A percentile compares a stretch with the other conserved stretches of the same genome.
These are phyloP conservation scores for Lepidochrysops patricia DNA, from an alignment of 2,888 invertebrate genomes.

Conservation along the genomic window DNA sequence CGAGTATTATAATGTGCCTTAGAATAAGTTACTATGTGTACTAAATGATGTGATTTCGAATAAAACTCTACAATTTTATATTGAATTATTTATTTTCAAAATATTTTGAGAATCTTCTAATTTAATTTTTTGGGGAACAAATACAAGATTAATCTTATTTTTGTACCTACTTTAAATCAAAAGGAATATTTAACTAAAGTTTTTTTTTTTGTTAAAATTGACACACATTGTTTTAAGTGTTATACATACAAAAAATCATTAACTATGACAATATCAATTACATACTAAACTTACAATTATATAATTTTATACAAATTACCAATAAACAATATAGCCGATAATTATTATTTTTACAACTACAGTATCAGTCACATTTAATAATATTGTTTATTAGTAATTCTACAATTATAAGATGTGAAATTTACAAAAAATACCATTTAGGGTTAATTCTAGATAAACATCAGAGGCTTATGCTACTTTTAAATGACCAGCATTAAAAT, in stretches of 20 bases:
- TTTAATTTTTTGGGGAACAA: background rate
- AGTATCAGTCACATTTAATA: constrained; percentile 24
- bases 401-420: constrained; percentile 11
- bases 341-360: constrained; percentile 33
- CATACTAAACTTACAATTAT: background rate
- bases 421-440: constrained; percentile 5
- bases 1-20: constrained; percentile 20
- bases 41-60: background rate
- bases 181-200: background rate
- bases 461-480: constrained; percentile 17
- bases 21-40: constrained; percentile 17
- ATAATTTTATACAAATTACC: constrained; percentile 32
- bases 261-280: background rate
- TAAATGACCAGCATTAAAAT: constrained; percentile 36
- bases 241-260: constrained; percentile 13
- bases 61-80: background rate
- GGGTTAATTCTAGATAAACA: background rate
- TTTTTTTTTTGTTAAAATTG: background rate
- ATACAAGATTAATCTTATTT: background rate
- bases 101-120: constrained; percentile 3
- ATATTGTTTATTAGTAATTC: constrained; percentile 39
- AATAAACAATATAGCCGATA: constrained; percentile 34
- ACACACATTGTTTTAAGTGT: background rate
- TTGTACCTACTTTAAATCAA: background rate
- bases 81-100: constrained; percentile 2